phyloP scores from a whole-genome alignment of 2,113 vertebrate genomes.

The Numenius arquata region DNA sequence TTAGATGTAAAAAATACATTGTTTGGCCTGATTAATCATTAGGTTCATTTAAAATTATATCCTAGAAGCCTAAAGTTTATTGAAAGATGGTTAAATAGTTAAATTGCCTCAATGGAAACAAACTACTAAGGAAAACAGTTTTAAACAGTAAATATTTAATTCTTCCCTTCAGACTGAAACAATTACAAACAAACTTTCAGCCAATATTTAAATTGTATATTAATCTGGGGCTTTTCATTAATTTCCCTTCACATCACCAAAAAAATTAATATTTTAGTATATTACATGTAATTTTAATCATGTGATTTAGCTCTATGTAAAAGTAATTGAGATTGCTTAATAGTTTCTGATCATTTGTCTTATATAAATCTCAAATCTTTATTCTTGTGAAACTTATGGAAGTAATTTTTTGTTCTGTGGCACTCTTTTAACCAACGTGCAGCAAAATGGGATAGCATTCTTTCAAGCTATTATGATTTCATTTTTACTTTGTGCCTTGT shows the following conservation, averaged over 20 bases:
- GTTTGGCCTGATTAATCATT: neutral
- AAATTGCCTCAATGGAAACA: constrained; percentile 1
- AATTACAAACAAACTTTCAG: neutral
- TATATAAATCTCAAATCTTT: neutral
- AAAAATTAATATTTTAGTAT: constrained; percentile 10
- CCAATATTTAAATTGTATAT: neutral
- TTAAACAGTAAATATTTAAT: neutral
- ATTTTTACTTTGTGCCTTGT: neutral
- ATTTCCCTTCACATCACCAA: neutral
- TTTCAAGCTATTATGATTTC: neutral
- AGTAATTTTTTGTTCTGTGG: neutral
- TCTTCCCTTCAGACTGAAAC: neutral
- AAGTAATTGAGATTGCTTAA: neutral
- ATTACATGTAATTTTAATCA: constrained; percentile 7
- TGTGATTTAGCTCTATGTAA: constrained; percentile 17
- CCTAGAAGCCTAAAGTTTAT: neutral
- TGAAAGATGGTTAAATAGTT: neutral
- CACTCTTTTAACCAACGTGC: neutral
- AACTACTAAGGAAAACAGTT: neutral
- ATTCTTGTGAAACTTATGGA: neutral
- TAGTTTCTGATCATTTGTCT: neutral
- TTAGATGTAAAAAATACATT: neutral
- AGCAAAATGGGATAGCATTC: neutral
- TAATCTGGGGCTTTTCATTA: neutral
- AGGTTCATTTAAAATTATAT: neutral